These are phyloP conservation scores for Periophthalmodon schlosseri DNA, from an alignment of 2,113 vertebrate species.

Conservation along the genomic window DNA sequence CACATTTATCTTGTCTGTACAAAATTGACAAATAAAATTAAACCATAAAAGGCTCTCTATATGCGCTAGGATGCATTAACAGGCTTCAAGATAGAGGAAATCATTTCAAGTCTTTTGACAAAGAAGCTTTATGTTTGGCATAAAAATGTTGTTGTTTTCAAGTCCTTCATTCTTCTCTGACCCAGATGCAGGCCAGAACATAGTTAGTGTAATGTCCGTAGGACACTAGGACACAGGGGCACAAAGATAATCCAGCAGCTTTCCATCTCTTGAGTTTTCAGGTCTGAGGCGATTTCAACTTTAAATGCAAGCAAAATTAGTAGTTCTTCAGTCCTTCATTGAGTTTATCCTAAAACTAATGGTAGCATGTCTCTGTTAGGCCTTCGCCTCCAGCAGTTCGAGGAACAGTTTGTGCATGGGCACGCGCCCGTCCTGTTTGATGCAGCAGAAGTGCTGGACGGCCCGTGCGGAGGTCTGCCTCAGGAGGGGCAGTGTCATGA, in stretches of 20 bases:
- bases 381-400: constrained; percentile 98
- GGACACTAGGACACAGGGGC: constrained; percentile 10
- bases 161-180: constrained; percentile 27
- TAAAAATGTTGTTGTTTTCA: constrained; percentile 49
- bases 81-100: constrained; percentile 58
- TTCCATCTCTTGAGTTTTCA: constrained; percentile 5
- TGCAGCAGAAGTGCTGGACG: constrained; percentile 98
- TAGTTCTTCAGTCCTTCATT: constrained; percentile 23
- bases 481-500: constrained; percentile 96
- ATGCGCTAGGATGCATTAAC: constrained; percentile 69
- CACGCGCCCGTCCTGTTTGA: constrained; percentile 98
- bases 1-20: constrained; percentile 35
- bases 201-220: constrained; percentile 3
- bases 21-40: constrained; percentile 42
- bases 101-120: constrained; percentile 67
- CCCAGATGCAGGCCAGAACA: not conserved
- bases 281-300: constrained; percentile 33
- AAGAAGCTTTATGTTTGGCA: constrained; percentile 58
- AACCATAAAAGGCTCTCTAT: constrained; percentile 52
- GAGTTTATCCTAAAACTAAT: not conserved
- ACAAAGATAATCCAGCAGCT: constrained; percentile 27
- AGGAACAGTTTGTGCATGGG: constrained; percentile 99
- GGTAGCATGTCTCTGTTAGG: constrained; percentile 75
- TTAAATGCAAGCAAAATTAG: constrained; percentile 49
- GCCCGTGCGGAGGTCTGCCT: constrained; percentile 95